Conservation (phyloP, 92 coral and sea anemone genomes). For the Palythoa heliodiscus region DNA sequence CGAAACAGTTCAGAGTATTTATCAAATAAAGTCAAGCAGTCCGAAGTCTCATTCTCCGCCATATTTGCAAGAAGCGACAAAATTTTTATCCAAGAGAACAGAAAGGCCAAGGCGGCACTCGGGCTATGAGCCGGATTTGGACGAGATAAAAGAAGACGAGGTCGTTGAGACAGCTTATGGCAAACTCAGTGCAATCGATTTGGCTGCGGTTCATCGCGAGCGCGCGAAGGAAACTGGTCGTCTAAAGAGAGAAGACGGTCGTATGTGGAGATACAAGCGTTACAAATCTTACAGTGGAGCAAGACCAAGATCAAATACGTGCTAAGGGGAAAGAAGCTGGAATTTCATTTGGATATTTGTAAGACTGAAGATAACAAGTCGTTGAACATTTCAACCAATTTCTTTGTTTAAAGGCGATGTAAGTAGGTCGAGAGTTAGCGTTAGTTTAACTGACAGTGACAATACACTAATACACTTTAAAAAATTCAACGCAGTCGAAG, state of each 20-base stretch:
- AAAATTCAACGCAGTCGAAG: neutral
- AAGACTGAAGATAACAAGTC: neutral
- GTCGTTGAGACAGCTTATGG: neutral
- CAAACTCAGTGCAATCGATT: neutral
- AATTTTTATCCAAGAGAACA: conserved; percentile 2
- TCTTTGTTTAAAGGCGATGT: neutral
- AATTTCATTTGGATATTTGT: neutral
- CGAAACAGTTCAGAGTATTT: conserved; percentile 34
- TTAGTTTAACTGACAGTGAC: neutral
- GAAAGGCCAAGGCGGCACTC: conserved; percentile 39
- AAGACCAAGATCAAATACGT: conserved; percentile 37
- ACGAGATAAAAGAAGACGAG: conserved; percentile 39
- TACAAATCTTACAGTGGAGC: conserved; percentile 30
- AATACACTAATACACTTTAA: no score
- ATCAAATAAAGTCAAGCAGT: conserved; percentile 17
- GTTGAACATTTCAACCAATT: neutral
- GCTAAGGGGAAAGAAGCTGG: conserved; percentile 2
- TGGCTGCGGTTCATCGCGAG: conserved; percentile 44
- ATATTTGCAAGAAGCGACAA: conserved; percentile 4
- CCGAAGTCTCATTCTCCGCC: conserved; percentile 31
- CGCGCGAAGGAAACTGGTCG: conserved; percentile 38
- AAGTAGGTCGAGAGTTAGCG: neutral
- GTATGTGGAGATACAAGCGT: conserved; percentile 41
- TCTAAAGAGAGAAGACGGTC: conserved; percentile 20
- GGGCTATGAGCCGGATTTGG: conserved; percentile 36